Conservation (phyloP, 2,113 vertebrate species). For the Mesembrinibis cayennensis region DNA sequence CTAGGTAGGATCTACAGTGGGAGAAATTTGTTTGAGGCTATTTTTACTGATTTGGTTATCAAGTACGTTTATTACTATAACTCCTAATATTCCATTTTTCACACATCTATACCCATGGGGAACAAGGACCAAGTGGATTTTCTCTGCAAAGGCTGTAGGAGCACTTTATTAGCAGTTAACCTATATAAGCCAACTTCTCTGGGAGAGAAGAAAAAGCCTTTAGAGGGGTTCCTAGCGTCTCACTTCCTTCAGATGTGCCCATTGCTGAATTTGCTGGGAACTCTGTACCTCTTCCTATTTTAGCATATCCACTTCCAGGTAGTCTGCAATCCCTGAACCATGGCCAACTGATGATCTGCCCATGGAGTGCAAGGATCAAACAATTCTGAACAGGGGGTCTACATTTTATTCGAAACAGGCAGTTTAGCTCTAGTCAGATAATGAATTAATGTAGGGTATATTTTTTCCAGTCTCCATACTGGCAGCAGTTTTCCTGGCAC, state of each 20-base stretch:
- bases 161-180: background rate
- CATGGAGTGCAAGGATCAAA: background rate
- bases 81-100: background rate
- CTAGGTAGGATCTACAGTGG: background rate
- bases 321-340: background rate
- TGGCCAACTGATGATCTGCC: background rate
- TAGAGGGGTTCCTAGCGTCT: background rate
- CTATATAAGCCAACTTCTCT: background rate
- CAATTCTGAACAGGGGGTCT: background rate
- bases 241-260: background rate
- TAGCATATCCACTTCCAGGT: background rate
- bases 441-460: background rate
- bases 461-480: background rate
- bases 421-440: background rate
- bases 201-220: background rate
- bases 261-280: background rate
- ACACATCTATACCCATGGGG: background rate
- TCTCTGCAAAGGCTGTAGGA: background rate
- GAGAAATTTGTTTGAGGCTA: background rate
- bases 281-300: background rate
- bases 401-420: background rate
- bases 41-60: background rate
- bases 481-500: constrained; percentile 12
- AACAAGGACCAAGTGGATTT: background rate
- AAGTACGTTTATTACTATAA: background rate